Conservation (phyloP, 2,888 invertebrate genomes). For the Leptinotarsa haldemani region DNA sequence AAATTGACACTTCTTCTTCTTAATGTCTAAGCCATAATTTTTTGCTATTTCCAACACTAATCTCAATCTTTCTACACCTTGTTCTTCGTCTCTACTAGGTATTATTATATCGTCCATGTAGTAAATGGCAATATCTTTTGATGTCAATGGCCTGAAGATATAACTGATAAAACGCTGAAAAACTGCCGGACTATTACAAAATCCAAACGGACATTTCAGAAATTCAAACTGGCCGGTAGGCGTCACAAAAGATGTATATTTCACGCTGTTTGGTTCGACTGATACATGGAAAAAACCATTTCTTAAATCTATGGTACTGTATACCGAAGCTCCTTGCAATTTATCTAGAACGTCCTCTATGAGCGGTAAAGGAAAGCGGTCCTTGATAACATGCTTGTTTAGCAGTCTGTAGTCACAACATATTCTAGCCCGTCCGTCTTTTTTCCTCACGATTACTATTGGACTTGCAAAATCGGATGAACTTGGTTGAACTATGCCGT, state of each 20-base stretch:
- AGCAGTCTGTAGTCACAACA: no score
- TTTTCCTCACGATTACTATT: constrained; percentile 44
- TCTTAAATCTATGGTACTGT: constrained; percentile 42
- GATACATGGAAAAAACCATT: constrained; percentile 60
- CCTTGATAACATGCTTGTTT: no score
- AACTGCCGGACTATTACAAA: constrained; percentile 45
- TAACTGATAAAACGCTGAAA: no score
- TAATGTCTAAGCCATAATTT: no score
- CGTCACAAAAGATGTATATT: constrained; percentile 61
- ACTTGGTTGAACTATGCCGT: constrained; percentile 45
- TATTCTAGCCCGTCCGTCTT: constrained; percentile 16
- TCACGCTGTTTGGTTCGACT: constrained; percentile 47
- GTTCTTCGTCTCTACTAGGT: constrained; percentile 32
- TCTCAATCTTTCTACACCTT: constrained; percentile 41
- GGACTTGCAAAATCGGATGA: constrained; percentile 46
- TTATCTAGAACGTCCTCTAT: no score
- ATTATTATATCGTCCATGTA: constrained; percentile 41
- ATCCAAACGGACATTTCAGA: constrained; percentile 60
- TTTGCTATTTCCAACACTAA: no score
- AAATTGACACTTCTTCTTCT: no score
- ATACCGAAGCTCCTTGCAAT: no score
- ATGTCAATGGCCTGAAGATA: constrained; percentile 1
- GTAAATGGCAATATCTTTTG: constrained; percentile 23
- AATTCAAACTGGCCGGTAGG: constrained; percentile 61
- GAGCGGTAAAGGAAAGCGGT: no score